phyloP scores from a whole-genome alignment of 2,797 vertebrate genomes.

The Apodemus agrarius region DNA sequence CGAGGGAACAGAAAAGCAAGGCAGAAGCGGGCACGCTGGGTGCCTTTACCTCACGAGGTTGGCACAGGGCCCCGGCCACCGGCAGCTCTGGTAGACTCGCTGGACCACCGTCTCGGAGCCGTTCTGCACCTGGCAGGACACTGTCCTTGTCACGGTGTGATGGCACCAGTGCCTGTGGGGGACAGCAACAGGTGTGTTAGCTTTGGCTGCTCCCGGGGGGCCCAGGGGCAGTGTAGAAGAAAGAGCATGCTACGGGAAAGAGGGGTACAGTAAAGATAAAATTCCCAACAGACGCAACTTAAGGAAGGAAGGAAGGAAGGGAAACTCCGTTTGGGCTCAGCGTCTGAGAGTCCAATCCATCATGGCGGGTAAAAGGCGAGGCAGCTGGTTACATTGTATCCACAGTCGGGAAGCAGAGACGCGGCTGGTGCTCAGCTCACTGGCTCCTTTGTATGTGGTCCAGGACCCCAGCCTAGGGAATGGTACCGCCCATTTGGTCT shows the following conservation, averaged over 20 bases:
- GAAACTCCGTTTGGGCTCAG: not conserved
- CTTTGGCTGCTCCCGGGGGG: not conserved
- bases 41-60: constrained; percentile 95
- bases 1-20: not conserved
- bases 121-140: constrained; percentile 97
- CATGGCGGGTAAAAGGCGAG: not conserved
- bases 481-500: not conserved
- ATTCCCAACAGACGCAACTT: not conserved
- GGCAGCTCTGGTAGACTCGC: constrained; percentile 95
- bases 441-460: not conserved
- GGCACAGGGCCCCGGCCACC: constrained; percentile 96
- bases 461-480: too few relatives aligned
- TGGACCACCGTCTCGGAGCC: constrained; percentile 95
- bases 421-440: not conserved
- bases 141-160: constrained; percentile 93
- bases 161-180: constrained; percentile 96
- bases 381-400: not conserved
- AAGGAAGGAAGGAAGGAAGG: not conserved
- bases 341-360: not conserved
- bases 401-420: not conserved
- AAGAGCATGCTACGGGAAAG: not conserved
- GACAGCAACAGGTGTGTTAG: constrained; percentile 65
- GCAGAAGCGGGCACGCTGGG: not conserved
- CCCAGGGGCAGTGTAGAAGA: too few relatives aligned
- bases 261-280: not conserved